These are phyloP conservation scores for Gallinago paraguaiae DNA, from an alignment of 2,113 vertebrate species.

Conservation along the genomic window DNA sequence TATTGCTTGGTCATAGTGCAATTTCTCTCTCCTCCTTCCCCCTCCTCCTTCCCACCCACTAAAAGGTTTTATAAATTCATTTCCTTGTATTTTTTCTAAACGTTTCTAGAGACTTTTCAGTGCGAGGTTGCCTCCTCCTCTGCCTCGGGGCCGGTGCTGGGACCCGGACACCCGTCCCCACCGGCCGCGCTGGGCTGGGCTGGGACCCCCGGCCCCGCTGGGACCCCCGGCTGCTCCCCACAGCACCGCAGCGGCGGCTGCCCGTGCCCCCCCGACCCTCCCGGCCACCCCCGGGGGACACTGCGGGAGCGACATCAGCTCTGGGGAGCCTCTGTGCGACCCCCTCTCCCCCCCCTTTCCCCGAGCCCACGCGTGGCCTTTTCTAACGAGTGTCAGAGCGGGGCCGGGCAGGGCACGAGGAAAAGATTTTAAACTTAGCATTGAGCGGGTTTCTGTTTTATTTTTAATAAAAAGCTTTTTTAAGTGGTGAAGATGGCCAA, in stretches of 20 bases:
- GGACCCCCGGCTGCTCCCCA: background rate
- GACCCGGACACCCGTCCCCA: background rate
- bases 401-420: background rate
- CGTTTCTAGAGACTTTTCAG: conserved; percentile 34
- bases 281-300: background rate
- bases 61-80: conserved; percentile 64
- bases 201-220: background rate
- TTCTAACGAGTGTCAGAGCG: background rate
- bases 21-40: conserved; percentile 67
- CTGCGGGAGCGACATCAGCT: background rate
- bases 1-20: conserved; percentile 78
- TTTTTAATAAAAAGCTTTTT: conserved; percentile 81
- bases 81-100: conserved; percentile 64
- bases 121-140: conserved; percentile 53
- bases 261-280: background rate
- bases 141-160: background rate
- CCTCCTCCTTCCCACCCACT: conserved; percentile 33
- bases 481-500: conserved; percentile 93
- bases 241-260: background rate
- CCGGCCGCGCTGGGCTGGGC: background rate
- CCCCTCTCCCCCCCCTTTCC: background rate
- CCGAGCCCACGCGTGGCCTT: background rate
- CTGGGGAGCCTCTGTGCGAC: fast-evolving
- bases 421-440: conserved; percentile 76
- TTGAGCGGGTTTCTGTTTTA: conserved; percentile 81